phyloP scores from a whole-genome alignment of 92 coral and sea anemone genomes.

The Porites divaricata region DNA sequence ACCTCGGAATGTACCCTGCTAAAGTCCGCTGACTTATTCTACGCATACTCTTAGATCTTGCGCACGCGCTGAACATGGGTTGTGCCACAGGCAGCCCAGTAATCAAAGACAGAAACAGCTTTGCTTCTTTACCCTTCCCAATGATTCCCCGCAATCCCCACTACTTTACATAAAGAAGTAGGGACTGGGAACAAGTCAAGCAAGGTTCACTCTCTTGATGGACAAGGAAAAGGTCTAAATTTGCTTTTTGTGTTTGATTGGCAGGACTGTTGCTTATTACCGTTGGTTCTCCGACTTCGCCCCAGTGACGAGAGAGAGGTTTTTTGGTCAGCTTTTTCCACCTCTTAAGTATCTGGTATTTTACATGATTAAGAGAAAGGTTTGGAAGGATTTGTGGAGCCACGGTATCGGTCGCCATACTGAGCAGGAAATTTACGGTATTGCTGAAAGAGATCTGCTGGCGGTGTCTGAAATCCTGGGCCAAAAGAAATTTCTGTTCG shows the following conservation, averaged over 20 bases:
- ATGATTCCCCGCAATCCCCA: no score
- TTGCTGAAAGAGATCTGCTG: constrained; percentile 82
- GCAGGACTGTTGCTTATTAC: constrained; percentile 78
- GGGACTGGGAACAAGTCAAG: no score
- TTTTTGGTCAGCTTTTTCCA: constrained; percentile 54
- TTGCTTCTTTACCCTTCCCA: no score
- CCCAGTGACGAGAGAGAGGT: constrained; percentile 29
- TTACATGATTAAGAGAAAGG: constrained; percentile 56
- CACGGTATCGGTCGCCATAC: constrained; percentile 94
- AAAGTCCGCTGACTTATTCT: no score
- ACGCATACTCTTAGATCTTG: no score
- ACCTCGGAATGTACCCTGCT: no score
- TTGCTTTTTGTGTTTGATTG: background rate
- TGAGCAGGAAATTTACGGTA: constrained; percentile 77
- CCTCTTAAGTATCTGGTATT: constrained; percentile 60
- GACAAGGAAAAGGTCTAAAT: no score
- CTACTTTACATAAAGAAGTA: no score
- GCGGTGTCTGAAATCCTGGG: constrained; percentile 82
- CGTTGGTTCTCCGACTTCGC: constrained; percentile 75
- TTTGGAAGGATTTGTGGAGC: constrained; percentile 58
- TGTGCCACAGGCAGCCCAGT: no score
- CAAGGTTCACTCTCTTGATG: no score
- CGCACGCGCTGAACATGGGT: no score
- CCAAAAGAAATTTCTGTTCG: constrained; percentile 82
- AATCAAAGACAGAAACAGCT: no score